These are phyloP conservation scores for Passerculus sandwichensis DNA, from an alignment of 2,797 vertebrate species.

Conservation along the genomic window DNA sequence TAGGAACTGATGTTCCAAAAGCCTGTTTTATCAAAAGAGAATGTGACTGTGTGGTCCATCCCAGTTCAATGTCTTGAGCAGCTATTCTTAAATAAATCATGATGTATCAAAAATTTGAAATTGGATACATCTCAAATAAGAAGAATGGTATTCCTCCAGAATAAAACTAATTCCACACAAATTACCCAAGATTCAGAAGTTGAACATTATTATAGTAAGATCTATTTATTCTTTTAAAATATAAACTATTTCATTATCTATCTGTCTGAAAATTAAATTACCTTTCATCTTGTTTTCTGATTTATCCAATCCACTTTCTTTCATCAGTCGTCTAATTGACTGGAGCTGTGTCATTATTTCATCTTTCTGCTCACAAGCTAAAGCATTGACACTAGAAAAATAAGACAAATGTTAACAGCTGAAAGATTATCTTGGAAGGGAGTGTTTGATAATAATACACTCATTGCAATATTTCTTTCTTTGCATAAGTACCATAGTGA, in stretches of 20 bases:
- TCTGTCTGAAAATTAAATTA: conserved; percentile 40
- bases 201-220: neutral
- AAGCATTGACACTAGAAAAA: conserved; percentile 83
- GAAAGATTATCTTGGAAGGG: neutral
- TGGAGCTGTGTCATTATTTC: conserved; percentile 93
- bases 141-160: neutral
- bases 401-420: neutral
- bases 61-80: neutral
- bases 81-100: neutral
- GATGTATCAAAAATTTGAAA: neutral
- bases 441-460: neutral
- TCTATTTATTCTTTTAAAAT: neutral
- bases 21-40: neutral
- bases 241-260: neutral
- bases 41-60: neutral
- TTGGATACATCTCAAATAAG: neutral
- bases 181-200: neutral
- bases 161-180: neutral
- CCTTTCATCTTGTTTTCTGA: conserved; percentile 78
- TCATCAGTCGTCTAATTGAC: conserved; percentile 89
- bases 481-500: neutral
- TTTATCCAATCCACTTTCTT: conserved; percentile 90
- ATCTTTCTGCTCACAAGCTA: conserved; percentile 90
- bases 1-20: neutral
- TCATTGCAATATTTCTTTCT: neutral